These are phyloP conservation scores for Harpalus rufipes DNA, from an alignment of 2,888 invertebrate genomes.

Conservation along the genomic window DNA sequence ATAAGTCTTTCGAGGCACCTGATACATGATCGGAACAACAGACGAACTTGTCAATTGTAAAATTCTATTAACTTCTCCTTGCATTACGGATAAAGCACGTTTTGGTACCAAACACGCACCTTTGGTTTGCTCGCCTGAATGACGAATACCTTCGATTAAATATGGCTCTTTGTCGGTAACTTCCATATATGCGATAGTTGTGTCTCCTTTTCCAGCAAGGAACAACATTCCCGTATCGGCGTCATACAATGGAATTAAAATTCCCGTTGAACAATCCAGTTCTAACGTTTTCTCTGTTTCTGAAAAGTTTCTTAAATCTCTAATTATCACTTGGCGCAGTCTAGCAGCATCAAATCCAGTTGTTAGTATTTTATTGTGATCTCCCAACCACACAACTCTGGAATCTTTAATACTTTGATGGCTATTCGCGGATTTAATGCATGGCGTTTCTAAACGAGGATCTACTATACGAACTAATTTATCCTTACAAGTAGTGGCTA, in stretches of 20 bases:
- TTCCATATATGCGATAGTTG: constrained; percentile 94
- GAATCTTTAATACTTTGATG: constrained; percentile 96
- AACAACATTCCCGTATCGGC: constrained; percentile 97
- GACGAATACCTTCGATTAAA: constrained; percentile 91
- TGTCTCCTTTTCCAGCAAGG: constrained; percentile 96
- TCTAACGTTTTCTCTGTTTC: constrained; percentile 88
- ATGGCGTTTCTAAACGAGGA: constrained; percentile 83
- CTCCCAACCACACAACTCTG: constrained; percentile 93
- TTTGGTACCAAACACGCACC: constrained; percentile 96
- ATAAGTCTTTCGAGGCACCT: constrained; percentile 79
- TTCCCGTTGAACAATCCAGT: constrained; percentile 92
- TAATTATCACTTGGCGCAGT: constrained; percentile 91
- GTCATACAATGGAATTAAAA: constrained; percentile 95
- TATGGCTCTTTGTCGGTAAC: constrained; percentile 93
- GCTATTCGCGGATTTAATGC: constrained; percentile 84
- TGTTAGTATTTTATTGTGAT: constrained; percentile 89
- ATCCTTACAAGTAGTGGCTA: constrained; percentile 95
- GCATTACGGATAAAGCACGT: constrained; percentile 96
- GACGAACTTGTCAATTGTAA: constrained; percentile 91
- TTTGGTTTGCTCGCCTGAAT: constrained; percentile 96
- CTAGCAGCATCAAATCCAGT: constrained; percentile 95
- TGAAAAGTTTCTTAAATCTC: constrained; percentile 90
- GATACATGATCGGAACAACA: constrained; percentile 96
- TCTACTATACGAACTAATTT: constrained; percentile 92
- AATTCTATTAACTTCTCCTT: constrained; percentile 95